A percentile compares a stretch with the other conserved stretches of the same genome.
Evolutionary conservation across 1,140 invertebrate species (phyloP).

Genomic region (Megalopta genalis): DNA sequence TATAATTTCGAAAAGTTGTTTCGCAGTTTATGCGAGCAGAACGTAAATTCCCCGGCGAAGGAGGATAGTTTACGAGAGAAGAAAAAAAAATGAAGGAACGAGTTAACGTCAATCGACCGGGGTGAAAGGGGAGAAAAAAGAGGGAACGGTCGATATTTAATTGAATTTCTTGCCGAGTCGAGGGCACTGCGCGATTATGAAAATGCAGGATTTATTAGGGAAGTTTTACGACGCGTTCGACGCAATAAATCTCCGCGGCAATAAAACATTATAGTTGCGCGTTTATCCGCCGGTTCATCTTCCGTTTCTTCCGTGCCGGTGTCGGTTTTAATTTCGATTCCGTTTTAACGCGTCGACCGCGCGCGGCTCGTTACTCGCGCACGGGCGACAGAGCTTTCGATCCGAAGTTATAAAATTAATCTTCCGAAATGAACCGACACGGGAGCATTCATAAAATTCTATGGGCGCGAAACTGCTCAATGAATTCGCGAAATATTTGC

Average conservation of each 20-base stretch:
- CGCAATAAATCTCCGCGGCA: constrained; percentile 21
- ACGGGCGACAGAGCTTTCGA: not conserved
- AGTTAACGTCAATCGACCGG: not conserved
- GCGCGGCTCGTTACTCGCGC: not conserved
- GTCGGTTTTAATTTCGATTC: not conserved
- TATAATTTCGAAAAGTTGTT: not conserved
- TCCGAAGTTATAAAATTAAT: constrained; percentile 2
- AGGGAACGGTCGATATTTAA: constrained; percentile 6
- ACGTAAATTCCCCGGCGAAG: not conserved
- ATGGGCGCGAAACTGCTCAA: not conserved
- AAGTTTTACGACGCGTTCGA: constrained; percentile 33
- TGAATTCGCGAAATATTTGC: too few relatives aligned
- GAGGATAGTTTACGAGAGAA: not conserved
- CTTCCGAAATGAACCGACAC: not conserved
- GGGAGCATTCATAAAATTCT: not conserved
- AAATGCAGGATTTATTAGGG: constrained; percentile 10
- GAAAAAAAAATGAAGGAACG: not conserved
- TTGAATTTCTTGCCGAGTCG: not conserved
- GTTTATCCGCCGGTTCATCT: constrained; percentile 5
- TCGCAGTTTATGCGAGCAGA: not conserved
- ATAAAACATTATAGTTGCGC: constrained; percentile 24
- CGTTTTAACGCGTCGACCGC: not conserved
- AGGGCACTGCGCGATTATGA: constrained; percentile 15
- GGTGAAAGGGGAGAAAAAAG: not conserved
- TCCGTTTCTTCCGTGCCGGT: not conserved